These are phyloP conservation scores for Grapholita molesta DNA, from an alignment of 1,140 invertebrate genomes.

Conservation along the genomic window DNA sequence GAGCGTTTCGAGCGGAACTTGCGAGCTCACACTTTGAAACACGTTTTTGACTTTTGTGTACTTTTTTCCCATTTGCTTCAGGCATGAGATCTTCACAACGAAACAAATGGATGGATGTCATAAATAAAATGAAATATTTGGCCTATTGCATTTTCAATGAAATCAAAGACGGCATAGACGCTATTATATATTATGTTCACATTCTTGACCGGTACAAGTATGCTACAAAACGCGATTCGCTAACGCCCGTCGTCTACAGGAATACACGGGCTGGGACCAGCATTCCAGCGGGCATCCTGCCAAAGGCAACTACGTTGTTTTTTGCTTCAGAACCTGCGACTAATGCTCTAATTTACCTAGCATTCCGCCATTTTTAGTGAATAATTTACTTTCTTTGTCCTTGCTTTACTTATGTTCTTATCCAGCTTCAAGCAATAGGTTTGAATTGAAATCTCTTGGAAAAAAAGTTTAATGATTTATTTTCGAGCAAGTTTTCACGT, in stretches of 20 bases:
- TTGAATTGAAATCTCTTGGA: not conserved
- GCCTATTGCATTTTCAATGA: no score
- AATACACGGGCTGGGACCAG: not conserved
- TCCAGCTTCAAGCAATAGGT: not conserved
- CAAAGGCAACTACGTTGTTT: constrained; percentile 2
- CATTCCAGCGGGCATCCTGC: not conserved
- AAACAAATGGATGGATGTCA: no score
- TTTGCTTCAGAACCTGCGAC: constrained; percentile 3
- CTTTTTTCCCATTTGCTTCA: no score
- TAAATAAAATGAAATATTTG: no score
- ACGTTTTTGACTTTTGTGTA: no score
- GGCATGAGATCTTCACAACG: no score
- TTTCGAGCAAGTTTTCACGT: not conserved
- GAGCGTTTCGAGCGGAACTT: no score
- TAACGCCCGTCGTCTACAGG: not conserved
- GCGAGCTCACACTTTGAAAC: no score
- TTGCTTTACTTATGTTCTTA: not conserved
- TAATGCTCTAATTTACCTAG: constrained; percentile 10
- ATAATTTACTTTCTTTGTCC: not conserved
- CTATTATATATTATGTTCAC: no score
- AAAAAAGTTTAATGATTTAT: not conserved
- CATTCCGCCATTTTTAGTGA: not conserved
- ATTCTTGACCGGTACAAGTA: no score
- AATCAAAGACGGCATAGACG: no score
- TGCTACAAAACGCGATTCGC: not conserved